Evolutionary conservation across 2,113 vertebrate genomes (phyloP), one percentile per base, ranked within the genome.

Genomic region (Sitta europaea): DNA sequence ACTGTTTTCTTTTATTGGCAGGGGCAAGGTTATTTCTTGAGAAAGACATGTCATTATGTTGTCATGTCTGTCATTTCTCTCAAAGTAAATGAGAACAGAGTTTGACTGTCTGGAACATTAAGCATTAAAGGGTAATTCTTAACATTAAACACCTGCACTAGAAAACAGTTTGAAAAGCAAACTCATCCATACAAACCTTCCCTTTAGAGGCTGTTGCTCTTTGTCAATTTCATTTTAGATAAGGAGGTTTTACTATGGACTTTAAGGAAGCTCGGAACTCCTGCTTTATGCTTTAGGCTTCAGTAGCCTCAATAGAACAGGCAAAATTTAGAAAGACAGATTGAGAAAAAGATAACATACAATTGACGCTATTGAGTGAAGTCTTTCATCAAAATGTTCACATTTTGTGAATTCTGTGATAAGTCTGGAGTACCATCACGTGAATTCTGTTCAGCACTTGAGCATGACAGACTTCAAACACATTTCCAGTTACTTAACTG

Each of bases 101-200:
- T 91, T 74, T 71, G 79, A 63, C 43, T 68, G 54, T 71, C 66
- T 82, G 75, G 47, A 96, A 73, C 38, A 62, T 70, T 65, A 77
- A 42, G 70, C 58, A 45, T 62, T 58, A 35, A 90, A 57, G 11
- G 11, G 38, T 75, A 82, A 82, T 33, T 80, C 59, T 61, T 68
- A 82, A 58, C 42, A 61, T 70, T 72, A 72, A 75, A 88, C 87
- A 86, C 54, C 62, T 77, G 83, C 59, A 78, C 75, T 83, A 61
- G 75, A 53, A 55, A 88, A 86, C 53, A 76, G 67, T 74, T 19
- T 77, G 72, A 76, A 90, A 83, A 96, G 72, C 71, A 86, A 88
- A 59, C 31, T 93, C 59, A 43, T 43, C 27, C 33, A 96, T 96
- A 96, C 96, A 97, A 97, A 97, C 95, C 96, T 96, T 97, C 95